Evolutionary conservation across 2,797 vertebrate species (phyloP), one percentile per base, ranked within the genome.

Genomic region (Labeo calbasu): DNA sequence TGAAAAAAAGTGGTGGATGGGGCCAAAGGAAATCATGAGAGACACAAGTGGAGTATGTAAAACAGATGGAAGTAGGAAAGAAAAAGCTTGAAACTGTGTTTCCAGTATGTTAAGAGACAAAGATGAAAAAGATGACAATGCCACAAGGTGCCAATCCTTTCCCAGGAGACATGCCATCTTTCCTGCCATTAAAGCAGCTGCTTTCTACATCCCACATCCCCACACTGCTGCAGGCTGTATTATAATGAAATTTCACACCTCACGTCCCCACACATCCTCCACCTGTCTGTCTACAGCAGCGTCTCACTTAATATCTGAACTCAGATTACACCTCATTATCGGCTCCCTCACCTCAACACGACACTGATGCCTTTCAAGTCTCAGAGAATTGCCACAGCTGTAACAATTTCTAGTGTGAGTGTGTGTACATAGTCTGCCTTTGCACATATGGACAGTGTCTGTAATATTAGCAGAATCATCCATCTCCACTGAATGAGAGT

Each of bases 221-320:
- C n/a, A 55, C 36, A 51, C 61, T 70, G 70, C 70, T 63, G 43
- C 77, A 40, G 76, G 77, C 61, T 70, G 70, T 59, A 53, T 86
- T 85, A 50, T 75, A 86, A 86, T 86, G 61, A 80, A 79, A 86
- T 86, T 84, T 80, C 40, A 80, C 85, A 83, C 69, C 77, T 65
- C 32, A 12, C 4, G 11, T 76, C 50, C 63, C 63, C 5, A 28
- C 40, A 51, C 59, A 59, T 79, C 77, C 53, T 68, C 77, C 78
- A 85, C 70, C 84, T 80, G 77, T 63, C 46, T 79, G 48, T 68
- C 77, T 66, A 75, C n/a, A 81, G 78, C 71, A 59, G 61, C 9
- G 5, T 21, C 70, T 68, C 78, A 76, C 51, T 69, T 66, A 80
- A 68, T 76, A 75, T 76, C 63, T 85, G 65, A 85, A 81, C 61